phyloP scores from a whole-genome alignment of 92 coral and sea anemone genomes.

The Epizoanthus fatuus region DNA sequence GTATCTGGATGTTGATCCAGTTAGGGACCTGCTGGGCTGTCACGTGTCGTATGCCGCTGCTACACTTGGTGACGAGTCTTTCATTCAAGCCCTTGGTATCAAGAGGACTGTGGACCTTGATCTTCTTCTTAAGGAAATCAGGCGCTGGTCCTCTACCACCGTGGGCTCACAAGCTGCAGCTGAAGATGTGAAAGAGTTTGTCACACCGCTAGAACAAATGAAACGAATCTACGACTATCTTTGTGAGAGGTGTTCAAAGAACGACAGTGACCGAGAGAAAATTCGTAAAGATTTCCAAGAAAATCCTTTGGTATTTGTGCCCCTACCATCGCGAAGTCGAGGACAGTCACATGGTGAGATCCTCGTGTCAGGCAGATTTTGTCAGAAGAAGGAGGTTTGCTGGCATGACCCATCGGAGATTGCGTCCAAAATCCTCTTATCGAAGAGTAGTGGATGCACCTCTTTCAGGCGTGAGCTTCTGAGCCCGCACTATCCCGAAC shows the following conservation, averaged over 20 bases:
- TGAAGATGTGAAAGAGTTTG: slow-evolving; percentile 51
- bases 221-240: slow-evolving; percentile 71
- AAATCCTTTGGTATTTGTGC: slow-evolving; percentile 81
- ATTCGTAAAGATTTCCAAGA: slow-evolving; percentile 62
- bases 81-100: slow-evolving; percentile 67
- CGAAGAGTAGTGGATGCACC: slow-evolving; percentile 4
- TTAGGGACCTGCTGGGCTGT: slow-evolving; percentile 61
- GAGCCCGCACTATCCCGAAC: slow-evolving; percentile 55
- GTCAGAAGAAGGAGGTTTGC: slow-evolving; percentile 77
- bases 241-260: slow-evolving; percentile 25
- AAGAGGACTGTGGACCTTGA: slow-evolving; percentile 62
- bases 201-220: slow-evolving; percentile 81
- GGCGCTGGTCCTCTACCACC: slow-evolving; percentile 68
- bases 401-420: slow-evolving; percentile 92
- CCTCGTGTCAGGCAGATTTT: slow-evolving; percentile 58
- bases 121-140: slow-evolving; percentile 67
- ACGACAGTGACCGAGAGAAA: slow-evolving; percentile 36
- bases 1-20: slow-evolving; percentile 39
- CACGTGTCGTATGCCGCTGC: slow-evolving; percentile 69
- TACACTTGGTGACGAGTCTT: slow-evolving; percentile 55
- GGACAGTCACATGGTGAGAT: background rate
- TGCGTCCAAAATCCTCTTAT: slow-evolving; percentile 31
- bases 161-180: slow-evolving; percentile 18
- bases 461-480: slow-evolving; percentile 71
- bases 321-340: slow-evolving; percentile 25